Conservation (phyloP, 1,140 invertebrate species). For the Drosophila auraria region DNA sequence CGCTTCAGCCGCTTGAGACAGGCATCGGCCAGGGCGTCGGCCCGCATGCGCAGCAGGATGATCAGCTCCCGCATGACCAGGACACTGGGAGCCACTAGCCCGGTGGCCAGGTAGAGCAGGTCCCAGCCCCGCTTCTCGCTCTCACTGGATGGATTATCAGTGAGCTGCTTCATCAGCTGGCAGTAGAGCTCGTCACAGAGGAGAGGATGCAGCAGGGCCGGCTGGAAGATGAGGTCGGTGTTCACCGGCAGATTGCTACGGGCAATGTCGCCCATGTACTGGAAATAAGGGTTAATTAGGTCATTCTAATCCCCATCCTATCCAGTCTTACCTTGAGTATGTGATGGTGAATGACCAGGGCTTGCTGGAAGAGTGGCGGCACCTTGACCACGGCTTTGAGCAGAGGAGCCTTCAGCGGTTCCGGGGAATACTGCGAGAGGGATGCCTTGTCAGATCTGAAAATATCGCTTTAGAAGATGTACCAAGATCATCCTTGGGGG, state of each 20-base stretch:
- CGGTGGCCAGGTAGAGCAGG: constrained; percentile 95
- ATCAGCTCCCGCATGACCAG: constrained; percentile 87
- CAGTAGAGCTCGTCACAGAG: constrained; percentile 97
- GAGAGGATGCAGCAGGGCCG: constrained; percentile 91
- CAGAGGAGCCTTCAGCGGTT: constrained; percentile 94
- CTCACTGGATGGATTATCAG: constrained; percentile 91
- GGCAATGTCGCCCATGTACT: constrained; percentile 97
- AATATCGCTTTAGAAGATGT: background rate
- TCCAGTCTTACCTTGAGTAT: constrained; percentile 89
- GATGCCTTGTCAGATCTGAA: constrained; percentile 86
- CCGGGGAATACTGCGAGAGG: constrained; percentile 93
- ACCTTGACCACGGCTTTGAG: constrained; percentile 92
- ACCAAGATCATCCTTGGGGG: accelerated
- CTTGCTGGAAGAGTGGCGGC: constrained; percentile 91
- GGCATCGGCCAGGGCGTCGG: constrained; percentile 92
- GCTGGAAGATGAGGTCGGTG: constrained; percentile 95
- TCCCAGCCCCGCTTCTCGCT: constrained; percentile 97
- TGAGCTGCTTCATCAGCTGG: constrained; percentile 97
- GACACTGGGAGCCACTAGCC: constrained; percentile 91
- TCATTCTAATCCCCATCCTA: too few relatives aligned
- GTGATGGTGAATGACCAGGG: constrained; percentile 90
- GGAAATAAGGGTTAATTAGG: background rate
- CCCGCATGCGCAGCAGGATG: constrained; percentile 92
- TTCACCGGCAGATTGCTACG: constrained; percentile 88
- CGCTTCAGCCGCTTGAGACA: constrained; percentile 93